A percentile compares a stretch with the other conserved stretches of the same genome.
These are phyloP conservation scores for Urocitellus parryii DNA, from an alignment of 2,113 vertebrate genomes.

Conservation along the genomic window DNA sequence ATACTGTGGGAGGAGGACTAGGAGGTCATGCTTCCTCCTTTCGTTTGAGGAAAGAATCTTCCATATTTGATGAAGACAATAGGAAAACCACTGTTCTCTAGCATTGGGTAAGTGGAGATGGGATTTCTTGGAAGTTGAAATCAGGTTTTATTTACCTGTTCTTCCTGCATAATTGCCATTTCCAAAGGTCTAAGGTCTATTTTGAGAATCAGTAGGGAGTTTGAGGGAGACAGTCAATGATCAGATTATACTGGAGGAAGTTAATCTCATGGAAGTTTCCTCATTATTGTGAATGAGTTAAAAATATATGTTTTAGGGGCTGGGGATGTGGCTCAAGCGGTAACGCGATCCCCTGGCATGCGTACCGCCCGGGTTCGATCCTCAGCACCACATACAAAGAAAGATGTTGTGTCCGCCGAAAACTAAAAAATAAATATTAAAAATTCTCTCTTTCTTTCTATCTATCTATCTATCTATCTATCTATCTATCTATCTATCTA, in stretches of 20 bases:
- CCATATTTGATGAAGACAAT: neutral
- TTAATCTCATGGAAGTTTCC: neutral
- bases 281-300: neutral
- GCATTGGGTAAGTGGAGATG: neutral
- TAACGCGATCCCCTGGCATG: no score
- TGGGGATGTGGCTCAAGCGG: no score
- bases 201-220: constrained; percentile 21
- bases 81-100: neutral
- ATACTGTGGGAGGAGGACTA: neutral
- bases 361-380: no score
- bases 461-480: no score
- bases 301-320: neutral
- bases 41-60: neutral
- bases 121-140: neutral
- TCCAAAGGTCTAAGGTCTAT: neutral
- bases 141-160: neutral
- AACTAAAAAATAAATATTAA: no score
- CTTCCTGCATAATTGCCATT: constrained; percentile 14
- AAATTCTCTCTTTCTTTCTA: no score
- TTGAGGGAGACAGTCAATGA: neutral
- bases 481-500: no score
- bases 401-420: no score
- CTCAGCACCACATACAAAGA: no score
- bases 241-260: constrained; percentile 34
- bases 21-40: neutral